Percentiles rank a stretch among this genome's conserved stretches.
These are phyloP conservation scores for Endomychus coccineus DNA, from an alignment of 2,888 invertebrate genomes.

Conservation along the genomic window DNA sequence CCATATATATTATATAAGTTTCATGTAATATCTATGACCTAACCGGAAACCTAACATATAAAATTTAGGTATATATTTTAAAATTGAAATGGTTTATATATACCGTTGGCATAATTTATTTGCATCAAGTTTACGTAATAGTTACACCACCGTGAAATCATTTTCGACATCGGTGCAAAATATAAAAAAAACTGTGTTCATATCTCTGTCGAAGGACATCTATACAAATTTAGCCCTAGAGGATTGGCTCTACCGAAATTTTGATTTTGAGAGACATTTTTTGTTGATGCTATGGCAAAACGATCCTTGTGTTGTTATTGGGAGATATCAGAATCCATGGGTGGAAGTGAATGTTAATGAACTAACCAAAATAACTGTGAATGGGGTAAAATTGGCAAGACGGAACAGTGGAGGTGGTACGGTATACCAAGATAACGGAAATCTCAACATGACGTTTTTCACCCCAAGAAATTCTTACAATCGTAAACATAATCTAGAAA, in stretches of 20 bases:
- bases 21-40: too few species aligned
- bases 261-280: slow-evolving; percentile 74
- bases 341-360: slow-evolving; percentile 74
- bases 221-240: slow-evolving; percentile 92
- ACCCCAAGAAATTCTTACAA: slow-evolving; percentile 76
- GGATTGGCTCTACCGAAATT: slow-evolving; percentile 90
- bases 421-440: slow-evolving; percentile 93
- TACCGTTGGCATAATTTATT: too few species aligned
- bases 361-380: slow-evolving; percentile 46
- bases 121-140: too few species aligned
- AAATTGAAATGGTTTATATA: too few species aligned
- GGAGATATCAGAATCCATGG: slow-evolving; percentile 91
- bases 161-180: too few species aligned
- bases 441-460: slow-evolving; percentile 89
- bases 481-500: slow-evolving; percentile 78
- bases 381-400: slow-evolving; percentile 70
- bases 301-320: slow-evolving; percentile 90
- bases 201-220: slow-evolving; percentile 86
- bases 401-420: slow-evolving; percentile 95
- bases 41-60: too few species aligned
- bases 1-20: too few species aligned
- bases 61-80: too few species aligned
- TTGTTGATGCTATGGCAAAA: slow-evolving; percentile 89
- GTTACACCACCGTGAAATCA: too few species aligned
- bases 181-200: slow-evolving; percentile 78